phyloP scores from a whole-genome alignment of 2,888 invertebrate species.

The Calameuta filiformis region DNA sequence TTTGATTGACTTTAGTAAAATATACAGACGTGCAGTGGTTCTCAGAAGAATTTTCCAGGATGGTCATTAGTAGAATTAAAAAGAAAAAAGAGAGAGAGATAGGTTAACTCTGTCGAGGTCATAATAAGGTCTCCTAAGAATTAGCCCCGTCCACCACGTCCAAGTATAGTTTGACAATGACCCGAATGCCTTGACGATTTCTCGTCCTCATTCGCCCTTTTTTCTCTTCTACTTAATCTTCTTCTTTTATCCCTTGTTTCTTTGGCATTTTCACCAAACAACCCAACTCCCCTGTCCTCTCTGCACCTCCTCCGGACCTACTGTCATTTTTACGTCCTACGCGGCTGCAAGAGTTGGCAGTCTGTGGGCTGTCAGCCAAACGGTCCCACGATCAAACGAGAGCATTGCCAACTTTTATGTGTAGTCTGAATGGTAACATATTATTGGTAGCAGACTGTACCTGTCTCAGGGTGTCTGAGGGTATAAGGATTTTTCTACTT shows the following conservation, averaged over 20 bases:
- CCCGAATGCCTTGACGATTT: slow-evolving; percentile 52
- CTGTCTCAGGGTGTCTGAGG: background rate
- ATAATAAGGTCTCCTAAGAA: slow-evolving; percentile 40
- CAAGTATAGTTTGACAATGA: slow-evolving; percentile 61
- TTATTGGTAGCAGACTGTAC: background rate
- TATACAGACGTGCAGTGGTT: background rate
- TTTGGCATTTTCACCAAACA: slow-evolving; percentile 7
- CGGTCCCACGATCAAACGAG: background rate
- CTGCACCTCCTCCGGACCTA: background rate
- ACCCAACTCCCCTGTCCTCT: background rate
- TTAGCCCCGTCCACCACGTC: slow-evolving; percentile 12
- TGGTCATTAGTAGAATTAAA: background rate
- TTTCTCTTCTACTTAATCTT: background rate
- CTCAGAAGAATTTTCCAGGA: background rate
- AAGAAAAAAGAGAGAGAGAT: slow-evolving; percentile 17
- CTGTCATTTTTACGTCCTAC: background rate
- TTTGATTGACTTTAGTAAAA: background rate
- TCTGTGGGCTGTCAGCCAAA: background rate
- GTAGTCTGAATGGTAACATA: background rate
- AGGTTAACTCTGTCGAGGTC: slow-evolving; percentile 49
- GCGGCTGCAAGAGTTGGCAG: background rate
- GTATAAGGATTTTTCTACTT: background rate
- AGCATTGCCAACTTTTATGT: background rate
- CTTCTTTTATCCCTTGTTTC: slow-evolving; percentile 5
- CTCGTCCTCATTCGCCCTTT: background rate